Evolutionary conservation across 2,113 vertebrate species (phyloP), one percentile per base, ranked within the genome.

Genomic region (Sturnira hondurensis): DNA sequence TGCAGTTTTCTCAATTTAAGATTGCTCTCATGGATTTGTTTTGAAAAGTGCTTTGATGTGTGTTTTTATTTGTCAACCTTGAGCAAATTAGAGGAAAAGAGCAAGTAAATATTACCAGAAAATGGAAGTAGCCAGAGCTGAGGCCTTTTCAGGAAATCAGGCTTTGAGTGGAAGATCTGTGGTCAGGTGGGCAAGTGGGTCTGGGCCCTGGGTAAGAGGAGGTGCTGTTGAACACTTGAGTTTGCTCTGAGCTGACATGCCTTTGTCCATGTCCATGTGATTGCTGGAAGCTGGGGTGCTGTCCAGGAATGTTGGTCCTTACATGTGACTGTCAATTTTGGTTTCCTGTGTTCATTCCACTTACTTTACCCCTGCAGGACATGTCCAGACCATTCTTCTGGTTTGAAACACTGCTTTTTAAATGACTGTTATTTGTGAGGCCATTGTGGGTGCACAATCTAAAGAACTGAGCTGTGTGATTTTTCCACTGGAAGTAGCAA

Each of bases 401-500:
- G 16, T 28, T 58, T 36, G 67, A 83, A 74, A 63, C 65, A 10
- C 54, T 45, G 12, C 52, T 58, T 58, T 86, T 61, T 43, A 1
- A 93, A 76, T 43, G 71, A 54, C 14, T 20, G 28, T 36, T 54
- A 3, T 86, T 84, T 95, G 20, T 31, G 43, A 70, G 56, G 52
- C 45, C 16, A 11, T 65, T n/a, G 24, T 47, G 78, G 43, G 78
- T 81, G 50, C 28, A 31, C 50, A 50, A 11, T n/a, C 47, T 63
- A 17, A 54, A 89, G 86, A 80, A 70, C 36, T 0, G 50, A 85
- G 65, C 41, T 65, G 52, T 56, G 50, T 7, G 54, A 56, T 28
- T 71, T 81, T 88, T 50, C 33, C 43, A 10, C 33, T 28, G 74
- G 36, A 91, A 81, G 83, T 45, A 73, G 47, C 70, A 95, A 67